Evolutionary conservation across 35 echinoderm and acorn worm genomes (phyloP).

Genomic region (Apostichopus japonicus): DNA sequence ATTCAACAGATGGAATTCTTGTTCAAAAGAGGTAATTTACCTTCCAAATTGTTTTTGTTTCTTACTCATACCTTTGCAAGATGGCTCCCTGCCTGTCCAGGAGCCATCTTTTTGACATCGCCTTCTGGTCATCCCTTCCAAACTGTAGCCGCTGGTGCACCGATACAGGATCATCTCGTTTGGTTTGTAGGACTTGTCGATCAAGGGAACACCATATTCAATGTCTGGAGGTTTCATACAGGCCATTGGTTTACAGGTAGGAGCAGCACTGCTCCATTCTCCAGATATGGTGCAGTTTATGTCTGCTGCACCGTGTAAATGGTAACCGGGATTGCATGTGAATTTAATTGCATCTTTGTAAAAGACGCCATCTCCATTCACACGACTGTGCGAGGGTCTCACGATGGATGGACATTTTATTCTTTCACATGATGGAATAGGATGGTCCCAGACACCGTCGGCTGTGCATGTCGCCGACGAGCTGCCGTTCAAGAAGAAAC

Average conservation of each 20-base stretch:
- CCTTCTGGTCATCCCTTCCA: background rate
- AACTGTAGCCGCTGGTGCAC: constrained; percentile 29
- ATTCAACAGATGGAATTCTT: too few relatives aligned
- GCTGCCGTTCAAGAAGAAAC: constrained; percentile 4
- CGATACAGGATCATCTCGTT: constrained; percentile 65
- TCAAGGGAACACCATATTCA: constrained; percentile 61
- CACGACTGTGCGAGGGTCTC: background rate
- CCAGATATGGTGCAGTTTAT: constrained; percentile 17
- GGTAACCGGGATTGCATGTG: constrained; percentile 21
- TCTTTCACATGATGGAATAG: background rate
- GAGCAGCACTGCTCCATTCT: constrained; percentile 26
- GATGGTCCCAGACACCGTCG: background rate
- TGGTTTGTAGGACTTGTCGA: constrained; percentile 42
- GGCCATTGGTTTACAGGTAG: constrained; percentile 51
- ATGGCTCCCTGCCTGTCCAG: constrained; percentile 40
- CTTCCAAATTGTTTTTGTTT: background rate
- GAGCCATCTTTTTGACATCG: constrained; percentile 49
- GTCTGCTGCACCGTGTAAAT: background rate
- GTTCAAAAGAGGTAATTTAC: too few relatives aligned
- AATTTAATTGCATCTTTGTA: constrained; percentile 56
- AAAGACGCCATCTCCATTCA: constrained; percentile 34
- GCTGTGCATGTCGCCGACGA: background rate
- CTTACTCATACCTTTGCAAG: constrained; percentile 25
- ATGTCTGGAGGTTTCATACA: constrained; percentile 60
- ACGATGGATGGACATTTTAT: background rate